Percentiles rank a stretch among this genome's conserved stretches.
phyloP scores from a whole-genome alignment of 2,797 vertebrate genomes.

The Sylvilagus floridanus region DNA sequence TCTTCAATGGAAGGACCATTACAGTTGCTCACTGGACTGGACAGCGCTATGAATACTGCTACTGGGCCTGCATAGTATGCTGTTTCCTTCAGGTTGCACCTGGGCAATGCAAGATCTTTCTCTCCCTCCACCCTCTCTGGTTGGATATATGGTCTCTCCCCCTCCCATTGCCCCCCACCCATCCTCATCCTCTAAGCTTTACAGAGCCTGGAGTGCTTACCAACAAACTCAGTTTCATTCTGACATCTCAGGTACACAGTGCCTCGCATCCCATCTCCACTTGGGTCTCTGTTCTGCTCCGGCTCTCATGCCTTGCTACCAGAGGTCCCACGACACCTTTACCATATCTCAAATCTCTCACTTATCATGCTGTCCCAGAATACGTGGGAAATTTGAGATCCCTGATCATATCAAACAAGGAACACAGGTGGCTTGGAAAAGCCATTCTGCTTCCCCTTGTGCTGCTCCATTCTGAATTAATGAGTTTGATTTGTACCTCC shows the following conservation, averaged over 20 bases:
- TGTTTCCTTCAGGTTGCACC: not conserved
- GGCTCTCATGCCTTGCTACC: not conserved
- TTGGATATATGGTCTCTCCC: not conserved
- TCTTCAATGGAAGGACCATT: not conserved
- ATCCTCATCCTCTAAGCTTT: not conserved
- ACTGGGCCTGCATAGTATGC: not conserved
- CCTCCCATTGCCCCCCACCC: fast-evolving
- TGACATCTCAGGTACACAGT: not conserved
- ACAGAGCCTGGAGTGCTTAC: not conserved
- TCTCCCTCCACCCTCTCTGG: too few species aligned
- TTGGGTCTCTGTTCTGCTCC: not conserved
- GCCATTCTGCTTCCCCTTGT: not conserved
- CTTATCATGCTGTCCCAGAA: not conserved
- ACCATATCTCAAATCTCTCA: not conserved
- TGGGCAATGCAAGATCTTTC: not conserved
- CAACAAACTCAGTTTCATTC: not conserved
- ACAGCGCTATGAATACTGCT: not conserved
- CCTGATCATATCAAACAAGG: not conserved
- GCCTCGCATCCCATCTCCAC: not conserved
- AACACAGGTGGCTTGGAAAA: not conserved
- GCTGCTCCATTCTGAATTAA: not conserved
- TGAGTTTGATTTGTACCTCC: not conserved
- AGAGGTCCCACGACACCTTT: not conserved
- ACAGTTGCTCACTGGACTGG: not conserved
- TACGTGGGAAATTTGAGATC: not conserved